Evolutionary conservation across 2,113 vertebrate genomes (phyloP), one percentile per base, ranked within the genome.

Genomic region (Phaetusa simplex): DNA sequence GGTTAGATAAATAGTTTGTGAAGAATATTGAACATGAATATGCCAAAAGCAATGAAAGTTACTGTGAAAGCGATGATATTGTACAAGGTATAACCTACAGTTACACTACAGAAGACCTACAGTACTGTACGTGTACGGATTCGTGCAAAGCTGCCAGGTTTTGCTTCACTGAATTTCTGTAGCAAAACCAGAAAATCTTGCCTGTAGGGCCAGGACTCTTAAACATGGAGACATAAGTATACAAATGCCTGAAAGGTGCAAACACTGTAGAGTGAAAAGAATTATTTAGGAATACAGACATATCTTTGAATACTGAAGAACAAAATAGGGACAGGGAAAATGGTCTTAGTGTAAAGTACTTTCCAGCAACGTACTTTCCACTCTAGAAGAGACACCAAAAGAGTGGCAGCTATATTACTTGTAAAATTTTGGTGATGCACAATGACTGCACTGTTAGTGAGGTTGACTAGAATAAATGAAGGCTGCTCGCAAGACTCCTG

Each of bases 161-260:
- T 95, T 95, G 88, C 94, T 97, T 95, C 88, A 93, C 40, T 94
- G 90, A 95, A 86, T 95, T 97, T 95, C 95, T 96, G 86, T 49
- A 92, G 83, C 56, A 92, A 95, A 96, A 92, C 69, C 88, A 97
- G 95, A 97, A 97, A 95, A 91, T 93, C 92, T 95, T 96, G 94
- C 94, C 91, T 94, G 61, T 81, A 92, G 91, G 61, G 72, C 56
- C 88, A 97, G 80, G 64, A 67, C 72, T 94, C 80, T 85, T 83
- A 93, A 96, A 86, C 1, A 2, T 43, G 32, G 69, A 93, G 80
- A 53, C 56, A 21, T 87, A 89, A 90, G 53, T 77, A 92, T 90
- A 91, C 67, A 88, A 92, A 94, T 66, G 34, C n/a, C 67, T 69
- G 29, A 90, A 94, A 92, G 50, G 27, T 66, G 53, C 79, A 93